phyloP scores from a whole-genome alignment of 2,113 vertebrate species.

The Lonchura striata region DNA sequence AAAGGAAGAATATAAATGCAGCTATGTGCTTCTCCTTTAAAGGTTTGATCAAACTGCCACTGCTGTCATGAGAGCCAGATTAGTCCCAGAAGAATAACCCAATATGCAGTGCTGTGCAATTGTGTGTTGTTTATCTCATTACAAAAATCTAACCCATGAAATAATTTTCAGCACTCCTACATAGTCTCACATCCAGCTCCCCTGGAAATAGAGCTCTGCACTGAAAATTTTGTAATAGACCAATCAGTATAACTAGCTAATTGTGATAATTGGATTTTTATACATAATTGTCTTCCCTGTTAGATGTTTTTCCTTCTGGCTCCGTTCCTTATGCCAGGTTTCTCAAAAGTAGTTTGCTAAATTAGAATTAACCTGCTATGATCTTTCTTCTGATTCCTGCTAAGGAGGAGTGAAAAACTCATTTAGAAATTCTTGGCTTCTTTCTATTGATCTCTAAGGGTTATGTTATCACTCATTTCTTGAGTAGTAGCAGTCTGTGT shows the following conservation, averaged over 20 bases:
- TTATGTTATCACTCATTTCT: slow-evolving; percentile 57
- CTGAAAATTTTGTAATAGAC: slow-evolving; percentile 44
- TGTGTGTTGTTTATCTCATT: slow-evolving; percentile 49
- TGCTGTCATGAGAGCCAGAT: slow-evolving; percentile 23
- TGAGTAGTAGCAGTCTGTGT: slow-evolving; percentile 7
- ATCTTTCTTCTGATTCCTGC: slow-evolving; percentile 50
- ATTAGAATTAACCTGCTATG: slow-evolving; percentile 67
- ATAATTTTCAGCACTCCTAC: slow-evolving; percentile 41
- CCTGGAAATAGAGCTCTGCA: slow-evolving; percentile 22
- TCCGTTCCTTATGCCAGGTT: slow-evolving; percentile 50
- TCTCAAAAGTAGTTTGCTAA: slow-evolving; percentile 55
- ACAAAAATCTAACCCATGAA: slow-evolving; percentile 60
- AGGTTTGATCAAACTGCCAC: slow-evolving; percentile 40
- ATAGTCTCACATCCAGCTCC: slow-evolving; percentile 16
- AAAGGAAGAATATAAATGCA: slow-evolving; percentile 24
- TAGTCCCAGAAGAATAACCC: slow-evolving; percentile 38
- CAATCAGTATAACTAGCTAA: slow-evolving; percentile 63
- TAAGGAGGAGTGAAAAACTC: slow-evolving; percentile 54
- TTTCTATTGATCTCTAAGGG: slow-evolving; percentile 42
- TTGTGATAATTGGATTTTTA: slow-evolving; percentile 72
- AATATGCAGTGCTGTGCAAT: slow-evolving; percentile 26
- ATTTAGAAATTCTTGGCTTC: slow-evolving; percentile 51
- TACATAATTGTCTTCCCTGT: slow-evolving; percentile 57
- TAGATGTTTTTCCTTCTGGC: slow-evolving; percentile 61
- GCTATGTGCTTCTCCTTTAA: slow-evolving; percentile 8